These are phyloP conservation scores for Brachyhypopomus gauderio DNA, from an alignment of 2,113 vertebrate species.

Conservation along the genomic window DNA sequence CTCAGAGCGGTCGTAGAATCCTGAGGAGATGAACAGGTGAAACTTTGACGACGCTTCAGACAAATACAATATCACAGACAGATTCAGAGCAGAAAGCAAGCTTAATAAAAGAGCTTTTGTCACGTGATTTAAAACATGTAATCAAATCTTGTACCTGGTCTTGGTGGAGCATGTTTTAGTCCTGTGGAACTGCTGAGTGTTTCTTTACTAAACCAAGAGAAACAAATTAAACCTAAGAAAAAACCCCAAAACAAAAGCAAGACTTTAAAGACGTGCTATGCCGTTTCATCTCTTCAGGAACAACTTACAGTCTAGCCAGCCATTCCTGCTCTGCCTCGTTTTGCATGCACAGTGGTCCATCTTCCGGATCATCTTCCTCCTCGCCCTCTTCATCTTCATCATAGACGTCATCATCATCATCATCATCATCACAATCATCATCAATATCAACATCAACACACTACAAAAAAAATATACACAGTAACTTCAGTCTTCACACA, in stretches of 20 bases:
- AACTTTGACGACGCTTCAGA: background rate
- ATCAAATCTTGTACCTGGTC: background rate
- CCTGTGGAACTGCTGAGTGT: constrained; percentile 10
- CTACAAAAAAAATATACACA: too few species aligned
- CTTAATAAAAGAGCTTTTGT: background rate
- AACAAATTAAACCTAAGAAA: background rate
- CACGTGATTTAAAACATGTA: background rate
- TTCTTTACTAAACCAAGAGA: background rate
- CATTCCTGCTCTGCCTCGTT: constrained; percentile 8
- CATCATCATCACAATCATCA: constrained; percentile 9
- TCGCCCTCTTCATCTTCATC: constrained; percentile 10
- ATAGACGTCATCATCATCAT: background rate
- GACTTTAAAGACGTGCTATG: background rate
- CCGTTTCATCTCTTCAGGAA: background rate
- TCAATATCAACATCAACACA: too few species aligned
- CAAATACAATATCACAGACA: background rate
- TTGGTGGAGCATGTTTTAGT: background rate
- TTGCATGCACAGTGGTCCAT: background rate
- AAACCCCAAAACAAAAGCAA: background rate
- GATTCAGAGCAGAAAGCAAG: background rate
- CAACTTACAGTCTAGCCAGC: constrained; percentile 36
- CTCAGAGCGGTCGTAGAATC: constrained; percentile 74
- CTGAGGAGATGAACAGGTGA: background rate
- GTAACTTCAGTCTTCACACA: constrained; percentile 25
- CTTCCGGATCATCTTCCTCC: constrained; percentile 18